phyloP scores from a whole-genome alignment of 2,888 invertebrate species.

The Abscondita cerata region DNA sequence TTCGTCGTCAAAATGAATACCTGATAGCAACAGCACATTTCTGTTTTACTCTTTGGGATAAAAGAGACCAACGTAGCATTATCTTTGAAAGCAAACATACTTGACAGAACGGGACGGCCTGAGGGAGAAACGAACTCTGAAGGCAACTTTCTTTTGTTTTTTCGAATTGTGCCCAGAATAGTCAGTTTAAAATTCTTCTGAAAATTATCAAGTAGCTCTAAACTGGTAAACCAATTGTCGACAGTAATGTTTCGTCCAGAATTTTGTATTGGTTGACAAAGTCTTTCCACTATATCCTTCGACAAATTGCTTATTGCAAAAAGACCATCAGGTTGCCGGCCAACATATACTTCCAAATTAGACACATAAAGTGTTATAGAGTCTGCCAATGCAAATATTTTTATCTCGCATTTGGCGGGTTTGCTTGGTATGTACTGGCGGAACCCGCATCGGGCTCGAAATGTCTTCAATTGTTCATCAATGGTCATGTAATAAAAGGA shows the following conservation, averaged over 20 bases:
- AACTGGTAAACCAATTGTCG: background rate
- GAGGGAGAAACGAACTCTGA: too few species aligned
- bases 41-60: too few species aligned
- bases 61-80: too few species aligned
- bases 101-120: too few species aligned
- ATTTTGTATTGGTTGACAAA: background rate
- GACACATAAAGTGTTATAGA: background rate
- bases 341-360: constrained; percentile 4
- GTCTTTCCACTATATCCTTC: background rate
- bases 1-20: too few species aligned
- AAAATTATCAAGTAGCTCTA: background rate
- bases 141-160: constrained; percentile 1
- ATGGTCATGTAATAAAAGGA: constrained; percentile 2
- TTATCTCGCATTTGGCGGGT: background rate
- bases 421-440: constrained; percentile 4
- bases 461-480: too few species aligned
- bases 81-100: too few species aligned
- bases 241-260: background rate
- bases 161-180: background rate
- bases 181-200: background rate
- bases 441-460: constrained; percentile 1
- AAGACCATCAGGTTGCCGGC: background rate
- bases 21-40: too few species aligned
- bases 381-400: constrained; percentile 4
- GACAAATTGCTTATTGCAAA: background rate